phyloP scores from a whole-genome alignment of 2,113 vertebrate genomes.

The Cynocephalus volans region DNA sequence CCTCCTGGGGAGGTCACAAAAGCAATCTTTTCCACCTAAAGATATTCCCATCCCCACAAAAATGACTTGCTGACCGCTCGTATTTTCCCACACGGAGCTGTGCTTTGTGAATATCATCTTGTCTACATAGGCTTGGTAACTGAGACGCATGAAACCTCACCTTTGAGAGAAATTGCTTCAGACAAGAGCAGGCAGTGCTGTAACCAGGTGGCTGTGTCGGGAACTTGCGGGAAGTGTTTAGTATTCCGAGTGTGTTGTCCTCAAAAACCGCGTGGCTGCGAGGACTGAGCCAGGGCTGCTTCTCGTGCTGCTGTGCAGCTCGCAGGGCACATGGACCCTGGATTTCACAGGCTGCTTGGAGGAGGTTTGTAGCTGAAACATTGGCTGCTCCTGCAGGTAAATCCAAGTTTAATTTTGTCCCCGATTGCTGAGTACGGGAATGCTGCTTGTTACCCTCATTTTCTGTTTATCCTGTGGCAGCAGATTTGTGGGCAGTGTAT shows the following conservation, averaged over 20 bases:
- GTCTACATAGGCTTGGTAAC: not conserved
- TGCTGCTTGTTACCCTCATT: rapidly evolving
- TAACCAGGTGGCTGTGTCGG: not conserved
- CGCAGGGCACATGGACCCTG: not conserved
- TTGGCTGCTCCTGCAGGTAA: conserved; percentile 3
- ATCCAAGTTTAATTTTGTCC: not conserved
- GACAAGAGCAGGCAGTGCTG: conserved; percentile 20
- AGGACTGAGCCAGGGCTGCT: not conserved
- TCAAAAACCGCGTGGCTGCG: not conserved
- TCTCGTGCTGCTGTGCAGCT: no score
- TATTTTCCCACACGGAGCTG: not conserved
- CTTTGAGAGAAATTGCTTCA: not conserved
- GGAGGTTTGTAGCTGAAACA: not conserved
- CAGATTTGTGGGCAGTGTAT: not conserved
- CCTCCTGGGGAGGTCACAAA: not conserved
- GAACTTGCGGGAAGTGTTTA: not conserved
- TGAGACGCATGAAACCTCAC: not conserved
- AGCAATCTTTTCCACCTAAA: conserved; percentile 29
- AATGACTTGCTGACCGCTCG: not conserved
- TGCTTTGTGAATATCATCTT: not conserved
- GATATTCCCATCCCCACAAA: not conserved
- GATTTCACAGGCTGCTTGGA: not conserved
- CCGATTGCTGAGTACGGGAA: rapidly evolving
- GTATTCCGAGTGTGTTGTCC: conserved; percentile 41
- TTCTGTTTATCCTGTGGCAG: not conserved